Evolutionary conservation across 1,140 invertebrate genomes (phyloP).

Genomic region (Drosophila malerkotliana): DNA sequence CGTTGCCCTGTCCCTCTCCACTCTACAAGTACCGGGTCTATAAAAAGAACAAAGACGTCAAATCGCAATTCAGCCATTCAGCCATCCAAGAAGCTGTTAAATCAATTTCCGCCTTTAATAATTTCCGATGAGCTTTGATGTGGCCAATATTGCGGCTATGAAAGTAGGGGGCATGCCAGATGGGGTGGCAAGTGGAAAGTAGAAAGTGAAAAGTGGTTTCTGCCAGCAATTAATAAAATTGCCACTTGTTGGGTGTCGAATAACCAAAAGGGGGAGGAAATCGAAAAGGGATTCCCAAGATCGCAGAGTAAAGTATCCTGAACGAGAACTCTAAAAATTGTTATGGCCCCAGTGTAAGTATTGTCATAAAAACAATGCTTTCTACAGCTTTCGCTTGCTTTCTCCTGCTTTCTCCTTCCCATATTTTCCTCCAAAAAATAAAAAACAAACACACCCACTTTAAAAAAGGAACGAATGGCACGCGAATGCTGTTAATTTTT

Average conservation of each 20-base stretch:
- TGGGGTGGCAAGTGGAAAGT: neutral
- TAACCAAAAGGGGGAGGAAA: conserved; percentile 3
- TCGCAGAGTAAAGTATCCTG: neutral
- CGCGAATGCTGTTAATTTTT: conserved; percentile 58
- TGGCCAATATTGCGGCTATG: conserved; percentile 1
- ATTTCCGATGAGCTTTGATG: conserved; percentile 29
- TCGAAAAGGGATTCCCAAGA: neutral
- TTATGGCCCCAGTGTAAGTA: conserved; percentile 13
- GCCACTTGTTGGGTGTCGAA: conserved; percentile 45
- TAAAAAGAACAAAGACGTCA: conserved; percentile 2
- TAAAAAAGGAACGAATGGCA: neutral
- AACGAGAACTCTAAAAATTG: conserved; percentile 15
- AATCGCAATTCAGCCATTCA: neutral
- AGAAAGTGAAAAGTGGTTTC: conserved; percentile 16
- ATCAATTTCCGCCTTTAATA: conserved; percentile 26
- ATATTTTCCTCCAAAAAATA: neutral
- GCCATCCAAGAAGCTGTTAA: conserved; percentile 12
- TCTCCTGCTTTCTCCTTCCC: neutral
- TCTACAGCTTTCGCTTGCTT: neutral
- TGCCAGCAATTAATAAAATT: conserved; percentile 49
- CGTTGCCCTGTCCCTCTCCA: neutral
- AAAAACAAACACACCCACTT: neutral
- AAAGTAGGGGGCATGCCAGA: neutral
- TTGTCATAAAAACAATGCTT: conserved; percentile 25
- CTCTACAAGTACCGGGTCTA: no score